Conservation (phyloP, 2,113 vertebrate genomes). For the Edolisoma coerulescens region DNA sequence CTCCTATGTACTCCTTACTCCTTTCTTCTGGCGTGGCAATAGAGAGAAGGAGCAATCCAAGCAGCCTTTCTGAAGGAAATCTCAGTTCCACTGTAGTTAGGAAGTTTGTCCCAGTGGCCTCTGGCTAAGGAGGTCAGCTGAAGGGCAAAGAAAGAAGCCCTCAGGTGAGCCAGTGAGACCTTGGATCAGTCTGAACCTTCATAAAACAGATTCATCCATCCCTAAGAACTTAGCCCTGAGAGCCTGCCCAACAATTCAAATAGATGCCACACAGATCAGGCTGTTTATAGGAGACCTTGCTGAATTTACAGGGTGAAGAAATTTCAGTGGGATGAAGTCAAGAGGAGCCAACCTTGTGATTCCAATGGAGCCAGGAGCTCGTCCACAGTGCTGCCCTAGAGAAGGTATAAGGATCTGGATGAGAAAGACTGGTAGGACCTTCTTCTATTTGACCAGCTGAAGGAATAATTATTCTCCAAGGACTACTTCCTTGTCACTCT, state of each 20-base stretch:
- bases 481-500: neutral
- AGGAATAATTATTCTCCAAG: neutral
- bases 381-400: neutral
- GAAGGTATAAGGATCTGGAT: neutral
- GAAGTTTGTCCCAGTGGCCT: neutral
- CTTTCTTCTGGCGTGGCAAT: neutral
- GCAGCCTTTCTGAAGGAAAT: conserved; percentile 1
- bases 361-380: neutral
- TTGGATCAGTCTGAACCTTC: neutral
- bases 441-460: neutral
- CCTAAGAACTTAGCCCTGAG: neutral
- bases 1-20: neutral
- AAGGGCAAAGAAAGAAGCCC: neutral
- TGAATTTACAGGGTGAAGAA: neutral
- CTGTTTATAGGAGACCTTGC: neutral
- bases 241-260: neutral
- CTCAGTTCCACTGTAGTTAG: neutral
- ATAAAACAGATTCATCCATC: neutral
- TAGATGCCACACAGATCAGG: neutral
- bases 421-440: neutral
- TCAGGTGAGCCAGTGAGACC: neutral
- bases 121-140: neutral
- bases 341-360: neutral
- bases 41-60: neutral
- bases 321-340: neutral